Evolutionary conservation across 2,113 vertebrate genomes (phyloP), one percentile per base, ranked within the genome.

Genomic region (Rousettus leschenaultii): DNA sequence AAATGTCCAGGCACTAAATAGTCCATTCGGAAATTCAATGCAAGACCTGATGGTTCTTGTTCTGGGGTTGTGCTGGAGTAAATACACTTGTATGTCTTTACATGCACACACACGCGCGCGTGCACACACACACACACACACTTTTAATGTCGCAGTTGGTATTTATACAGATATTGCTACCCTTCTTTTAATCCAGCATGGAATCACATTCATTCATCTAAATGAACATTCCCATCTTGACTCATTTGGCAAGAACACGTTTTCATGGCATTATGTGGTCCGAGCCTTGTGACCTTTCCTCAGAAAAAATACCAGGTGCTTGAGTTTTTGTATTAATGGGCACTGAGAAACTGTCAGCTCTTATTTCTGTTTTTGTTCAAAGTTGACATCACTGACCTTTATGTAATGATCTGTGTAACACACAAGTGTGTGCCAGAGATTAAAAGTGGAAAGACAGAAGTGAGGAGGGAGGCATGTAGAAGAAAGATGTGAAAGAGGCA

Each of bases 301-400:
- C 18, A 82, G 68, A 14, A 94, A 86, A 73, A 63, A 43, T 13
- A 8, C 45, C 18, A 19, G 66, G n/a, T 78, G 26, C 74, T 84
- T 94, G 90, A 59, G 43, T 78, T 84, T 96, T 92, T 92, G 78
- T 93, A 33, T 71, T 90, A 95, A 92, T 90, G 70, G 85, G 75
- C 40, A 38, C 35, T 59, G 90, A 75, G 70, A 93, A 84, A 18
- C 79, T 93, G 43, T 93, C 92, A 63, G 88, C 13, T n/a, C n/a
- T 95, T 88, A 59, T 40, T 97, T 94, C 68, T 74, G 5, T 30
- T 97, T 97, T 91, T 70, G 57, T 85, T 87, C 70, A 79, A 79
- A 33, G 87, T 95, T 79, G 84, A 30, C 59, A 30, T 84, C 22
- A 55, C 21, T 97, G 94, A 85, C 79, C 84, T 96, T 97, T 48